Evolutionary conservation across 2,113 vertebrate species (phyloP).

Genomic region (Cavia porcellus): DNA sequence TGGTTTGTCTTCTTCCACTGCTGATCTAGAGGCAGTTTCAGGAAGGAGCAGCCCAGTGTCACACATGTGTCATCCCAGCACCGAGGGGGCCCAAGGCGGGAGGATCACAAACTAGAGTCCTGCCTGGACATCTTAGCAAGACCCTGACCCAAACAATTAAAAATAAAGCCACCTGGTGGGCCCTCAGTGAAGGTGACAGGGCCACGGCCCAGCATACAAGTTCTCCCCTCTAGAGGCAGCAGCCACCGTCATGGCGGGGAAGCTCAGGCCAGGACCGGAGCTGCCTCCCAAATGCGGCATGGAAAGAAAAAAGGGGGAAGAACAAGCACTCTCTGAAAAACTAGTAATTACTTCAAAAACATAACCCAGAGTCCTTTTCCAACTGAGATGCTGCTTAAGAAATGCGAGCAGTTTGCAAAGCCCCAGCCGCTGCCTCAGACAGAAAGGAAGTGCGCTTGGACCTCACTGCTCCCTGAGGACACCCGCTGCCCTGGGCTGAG

Average conservation of each 20-base stretch:
- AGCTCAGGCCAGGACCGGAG: neutral
- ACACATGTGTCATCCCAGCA: neutral
- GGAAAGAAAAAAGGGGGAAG: neutral
- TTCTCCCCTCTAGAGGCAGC: neutral
- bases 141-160: neutral
- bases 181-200: neutral
- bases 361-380: slow-evolving; percentile 35
- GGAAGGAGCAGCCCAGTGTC: neutral
- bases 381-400: slow-evolving; percentile 25
- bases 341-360: neutral
- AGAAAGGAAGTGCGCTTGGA: neutral
- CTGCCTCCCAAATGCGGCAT: neutral
- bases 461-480: neutral
- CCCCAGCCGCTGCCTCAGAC: neutral
- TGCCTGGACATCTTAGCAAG: neutral
- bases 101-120: neutral
- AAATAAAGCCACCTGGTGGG: neutral
- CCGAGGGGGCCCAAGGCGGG: neutral
- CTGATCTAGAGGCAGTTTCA: neutral
- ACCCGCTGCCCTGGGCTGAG: neutral
- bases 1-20: neutral
- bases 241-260: neutral
- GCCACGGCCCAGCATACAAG: neutral
- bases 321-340: neutral
- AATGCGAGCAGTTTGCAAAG: slow-evolving; percentile 31